These are phyloP conservation scores for Sphyrna mokarran DNA, from an alignment of 2,113 vertebrate species.

Conservation along the genomic window DNA sequence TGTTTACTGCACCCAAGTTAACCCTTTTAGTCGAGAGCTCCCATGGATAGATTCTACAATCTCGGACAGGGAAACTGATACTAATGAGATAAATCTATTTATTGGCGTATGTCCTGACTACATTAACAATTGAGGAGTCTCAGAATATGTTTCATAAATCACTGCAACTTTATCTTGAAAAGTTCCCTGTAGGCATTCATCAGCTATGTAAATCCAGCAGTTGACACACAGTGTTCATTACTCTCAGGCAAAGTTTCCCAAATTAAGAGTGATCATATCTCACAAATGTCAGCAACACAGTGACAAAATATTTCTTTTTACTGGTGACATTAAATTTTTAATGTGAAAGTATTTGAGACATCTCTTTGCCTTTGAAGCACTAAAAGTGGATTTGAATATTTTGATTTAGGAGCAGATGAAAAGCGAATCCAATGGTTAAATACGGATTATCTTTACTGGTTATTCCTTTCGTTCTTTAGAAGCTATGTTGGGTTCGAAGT, in stretches of 20 bases:
- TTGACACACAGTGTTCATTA: not conserved
- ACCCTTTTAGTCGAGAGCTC: not conserved
- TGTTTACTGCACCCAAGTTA: not conserved
- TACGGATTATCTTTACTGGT: not conserved
- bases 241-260: not conserved
- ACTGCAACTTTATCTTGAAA: not conserved
- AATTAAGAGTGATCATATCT: not conserved
- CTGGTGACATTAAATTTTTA: not conserved
- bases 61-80: not conserved
- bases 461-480: not conserved
- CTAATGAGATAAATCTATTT: not conserved
- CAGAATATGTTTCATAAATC: not conserved
- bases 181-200: not conserved
- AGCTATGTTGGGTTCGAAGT: not conserved
- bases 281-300: not conserved
- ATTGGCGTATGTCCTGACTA: not conserved
- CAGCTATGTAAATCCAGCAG: not conserved
- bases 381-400: not conserved
- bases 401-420: not conserved
- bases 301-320: not conserved
- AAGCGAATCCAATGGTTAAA: not conserved
- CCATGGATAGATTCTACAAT: not conserved
- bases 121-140: not conserved
- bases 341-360: not conserved
- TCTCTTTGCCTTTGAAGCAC: not conserved